Evolutionary conservation across 2,888 invertebrate species (phyloP).

Genomic region (Chouioia cunea): DNA sequence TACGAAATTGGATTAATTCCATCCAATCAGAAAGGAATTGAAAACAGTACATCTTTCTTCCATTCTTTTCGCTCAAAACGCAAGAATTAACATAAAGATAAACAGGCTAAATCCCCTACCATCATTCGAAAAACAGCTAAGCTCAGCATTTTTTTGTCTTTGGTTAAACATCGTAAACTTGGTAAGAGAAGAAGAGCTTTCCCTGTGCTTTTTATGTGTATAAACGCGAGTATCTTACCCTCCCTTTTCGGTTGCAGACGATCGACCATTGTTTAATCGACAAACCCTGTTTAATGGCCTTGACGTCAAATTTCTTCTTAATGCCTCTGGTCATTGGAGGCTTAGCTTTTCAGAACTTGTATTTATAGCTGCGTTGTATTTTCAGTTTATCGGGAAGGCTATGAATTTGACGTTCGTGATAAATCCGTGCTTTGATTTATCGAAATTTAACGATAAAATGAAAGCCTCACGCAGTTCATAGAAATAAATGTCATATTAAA

Average conservation of each 20-base stretch:
- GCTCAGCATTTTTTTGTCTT: no score
- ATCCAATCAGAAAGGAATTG: no score
- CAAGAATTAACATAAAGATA: no score
- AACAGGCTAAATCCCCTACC: no score
- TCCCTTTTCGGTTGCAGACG: neutral
- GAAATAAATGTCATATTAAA: no score
- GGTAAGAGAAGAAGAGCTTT: conserved; percentile 3
- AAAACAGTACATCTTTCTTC: no score
- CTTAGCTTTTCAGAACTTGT: neutral
- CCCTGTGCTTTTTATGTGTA: neutral
- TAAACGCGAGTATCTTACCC: neutral
- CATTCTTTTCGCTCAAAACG: no score
- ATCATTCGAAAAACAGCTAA: no score
- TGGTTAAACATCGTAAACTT: no score
- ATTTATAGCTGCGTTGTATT: conserved; percentile 6
- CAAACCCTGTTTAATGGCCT: neutral
- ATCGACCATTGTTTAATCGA: conserved; percentile 23
- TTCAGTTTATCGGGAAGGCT: neutral
- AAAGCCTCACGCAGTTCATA: no score
- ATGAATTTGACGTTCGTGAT: neutral
- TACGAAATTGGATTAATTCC: no score
- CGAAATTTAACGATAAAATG: no score
- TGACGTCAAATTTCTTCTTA: conserved; percentile 19
- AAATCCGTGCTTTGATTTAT: neutral
- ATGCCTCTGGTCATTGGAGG: neutral